phyloP scores from a whole-genome alignment of 2,797 vertebrate species.

The Aeoliscus strigatus region DNA sequence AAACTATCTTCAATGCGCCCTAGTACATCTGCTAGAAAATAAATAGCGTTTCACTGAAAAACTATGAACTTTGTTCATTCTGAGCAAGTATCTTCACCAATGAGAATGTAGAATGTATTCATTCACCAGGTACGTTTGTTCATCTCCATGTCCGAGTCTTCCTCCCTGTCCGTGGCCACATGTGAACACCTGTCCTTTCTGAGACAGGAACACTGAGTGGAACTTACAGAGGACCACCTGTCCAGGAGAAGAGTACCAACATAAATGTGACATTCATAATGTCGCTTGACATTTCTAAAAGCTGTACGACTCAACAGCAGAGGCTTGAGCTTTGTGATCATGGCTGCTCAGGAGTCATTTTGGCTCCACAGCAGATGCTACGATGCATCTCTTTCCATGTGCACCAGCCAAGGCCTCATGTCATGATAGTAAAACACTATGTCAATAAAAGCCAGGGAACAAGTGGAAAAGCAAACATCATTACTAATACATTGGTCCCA shows the following conservation, averaged over 20 bases:
- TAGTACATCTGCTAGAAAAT: too few relatives aligned
- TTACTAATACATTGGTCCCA: slow-evolving; percentile 73
- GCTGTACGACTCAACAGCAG: not conserved
- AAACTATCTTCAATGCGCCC: not conserved
- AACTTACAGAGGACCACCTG: slow-evolving; percentile 97
- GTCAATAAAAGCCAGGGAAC: slow-evolving; percentile 57
- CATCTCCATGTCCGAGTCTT: slow-evolving; percentile 94
- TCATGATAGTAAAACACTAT: slow-evolving; percentile 65
- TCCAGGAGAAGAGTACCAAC: slow-evolving; percentile 6
- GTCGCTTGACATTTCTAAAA: not conserved
- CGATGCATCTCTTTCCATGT: slow-evolving; percentile 50
- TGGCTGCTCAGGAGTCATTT: too few relatives aligned
- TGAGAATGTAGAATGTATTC: too few relatives aligned
- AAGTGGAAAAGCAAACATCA: slow-evolving; percentile 77
- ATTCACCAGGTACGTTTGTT: slow-evolving; percentile 96
- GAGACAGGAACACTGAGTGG: slow-evolving; percentile 96
- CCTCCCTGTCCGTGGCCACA: slow-evolving; percentile 97
- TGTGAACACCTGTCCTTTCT: slow-evolving; percentile 94
- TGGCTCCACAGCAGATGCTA: slow-evolving; percentile 32
- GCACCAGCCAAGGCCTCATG: slow-evolving; percentile 51
- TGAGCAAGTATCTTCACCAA: too few relatives aligned
- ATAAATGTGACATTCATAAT: not conserved
- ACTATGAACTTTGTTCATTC: too few relatives aligned
- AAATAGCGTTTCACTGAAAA: too few relatives aligned
- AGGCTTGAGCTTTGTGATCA: slow-evolving; percentile 15